Conservation (phyloP, 2,888 invertebrate genomes). For the Temnothorax unifasciatus region DNA sequence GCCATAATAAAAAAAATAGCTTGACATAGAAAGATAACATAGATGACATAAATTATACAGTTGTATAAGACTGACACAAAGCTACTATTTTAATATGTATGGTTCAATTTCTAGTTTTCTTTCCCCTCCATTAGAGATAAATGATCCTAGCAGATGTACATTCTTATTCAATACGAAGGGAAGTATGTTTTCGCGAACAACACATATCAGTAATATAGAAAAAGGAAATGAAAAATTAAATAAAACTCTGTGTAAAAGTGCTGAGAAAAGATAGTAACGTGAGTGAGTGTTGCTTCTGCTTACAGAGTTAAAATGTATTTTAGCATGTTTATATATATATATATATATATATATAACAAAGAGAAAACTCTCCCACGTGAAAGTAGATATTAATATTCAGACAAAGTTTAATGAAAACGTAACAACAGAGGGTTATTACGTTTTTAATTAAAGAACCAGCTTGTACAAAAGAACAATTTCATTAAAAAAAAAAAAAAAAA, state of each 20-base stretch:
- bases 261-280: not conserved
- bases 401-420: not conserved
- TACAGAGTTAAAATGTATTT: conserved; percentile 17
- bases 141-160: not conserved
- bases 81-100: conserved; percentile 41
- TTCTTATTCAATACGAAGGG: not conserved
- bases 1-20: conserved; percentile 37
- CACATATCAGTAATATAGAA: conserved; percentile 32
- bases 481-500: not conserved
- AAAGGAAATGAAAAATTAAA: not conserved
- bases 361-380: conserved; percentile 20
- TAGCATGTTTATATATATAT: conserved; percentile 43
- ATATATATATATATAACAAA: conserved; percentile 42
- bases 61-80: conserved; percentile 57
- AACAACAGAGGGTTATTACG: not conserved
- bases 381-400: conserved; percentile 41
- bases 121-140: not conserved
- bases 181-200: conserved; percentile 23
- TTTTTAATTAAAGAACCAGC: not conserved
- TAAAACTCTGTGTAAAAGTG: not conserved
- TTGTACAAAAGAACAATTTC: not conserved
- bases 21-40: not conserved
- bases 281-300: not conserved
- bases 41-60: conserved; percentile 21
- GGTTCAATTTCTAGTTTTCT: conserved; percentile 31